Evolutionary conservation across 2,113 vertebrate species (phyloP), one percentile per base, ranked within the genome.

Genomic region (Tyrannus savana): DNA sequence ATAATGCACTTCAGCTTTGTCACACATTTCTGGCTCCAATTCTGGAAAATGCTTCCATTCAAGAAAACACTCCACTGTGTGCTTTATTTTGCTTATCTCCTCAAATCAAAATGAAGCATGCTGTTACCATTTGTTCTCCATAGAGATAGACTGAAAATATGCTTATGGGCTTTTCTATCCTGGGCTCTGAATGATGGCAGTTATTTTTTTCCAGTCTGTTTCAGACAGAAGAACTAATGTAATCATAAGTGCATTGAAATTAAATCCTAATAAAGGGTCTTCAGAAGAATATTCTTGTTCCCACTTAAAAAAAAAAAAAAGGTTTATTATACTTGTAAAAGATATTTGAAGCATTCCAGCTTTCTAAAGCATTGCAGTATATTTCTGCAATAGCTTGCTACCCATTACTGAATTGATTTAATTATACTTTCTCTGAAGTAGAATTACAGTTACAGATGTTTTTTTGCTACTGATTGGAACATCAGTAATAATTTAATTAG

Each of bases 391-490:
- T 89, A 78, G 92, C 55, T 97, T 97, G 78, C 90, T 98, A 90
- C 74, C 60, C 63, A 84, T 95, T 95, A 95, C 46, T 21, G 85
- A 95, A 84, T 80, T 90, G 91, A 89, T 96, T 82, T 81, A 93
- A 82, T 96, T 95, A 95, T 93, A 55, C 89, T 86, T 95, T 62
- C 71, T 92, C 91, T 95, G 94, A 88, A 90, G 93, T 85, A 94
- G 88, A 91, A 96, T 95, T 97, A 94, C 64, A 96, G 87, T 90
- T 93, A 89, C 92, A 97, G 95, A 96, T 97, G 79, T 3, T 94
- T 98, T 97, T 96, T 97, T 96, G 91, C 91, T 97, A 97, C 89
- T 96, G 84, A 97, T 96, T 97, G 81, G 89, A 89, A 96, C 21
- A 30, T 94, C 90, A 95, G 96, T 93, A 96, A 96, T 94, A 92